Percentiles rank a stretch among this genome's conserved stretches.
These are phyloP conservation scores for Acanthiza pusilla DNA, from an alignment of 2,797 vertebrate genomes.

Conservation along the genomic window DNA sequence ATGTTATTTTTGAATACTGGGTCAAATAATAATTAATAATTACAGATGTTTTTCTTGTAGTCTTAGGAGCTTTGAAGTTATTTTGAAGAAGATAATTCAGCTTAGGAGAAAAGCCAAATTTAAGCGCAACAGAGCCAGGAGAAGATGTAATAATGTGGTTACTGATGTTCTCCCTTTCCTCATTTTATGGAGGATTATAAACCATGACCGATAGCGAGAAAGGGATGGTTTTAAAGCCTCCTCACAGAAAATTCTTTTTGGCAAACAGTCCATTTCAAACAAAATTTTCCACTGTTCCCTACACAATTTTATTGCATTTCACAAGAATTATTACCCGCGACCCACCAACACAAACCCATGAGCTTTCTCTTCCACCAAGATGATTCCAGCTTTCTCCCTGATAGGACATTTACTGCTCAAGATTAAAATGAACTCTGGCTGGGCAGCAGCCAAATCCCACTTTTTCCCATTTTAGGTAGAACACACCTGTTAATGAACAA, in stretches of 20 bases:
- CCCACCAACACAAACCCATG: neutral
- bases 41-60: neutral
- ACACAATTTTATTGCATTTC: neutral
- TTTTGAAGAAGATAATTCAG: neutral
- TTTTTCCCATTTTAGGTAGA: neutral
- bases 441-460: neutral
- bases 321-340: neutral
- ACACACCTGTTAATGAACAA: fast-evolving
- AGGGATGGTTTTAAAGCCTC: neutral
- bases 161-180: neutral
- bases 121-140: neutral
- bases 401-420: neutral
- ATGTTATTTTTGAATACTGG: neutral
- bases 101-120: neutral
- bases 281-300: neutral
- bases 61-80: neutral
- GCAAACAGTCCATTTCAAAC: neutral
- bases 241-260: neutral
- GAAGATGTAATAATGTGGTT: neutral
- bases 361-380: neutral
- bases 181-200: neutral
- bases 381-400: neutral
- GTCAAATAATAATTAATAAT: neutral
- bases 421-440: neutral
- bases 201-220: fast-evolving